Base-by-base conservation (phyloP, 2,888 invertebrate species). In the Cylloceria caligata region DNA sequence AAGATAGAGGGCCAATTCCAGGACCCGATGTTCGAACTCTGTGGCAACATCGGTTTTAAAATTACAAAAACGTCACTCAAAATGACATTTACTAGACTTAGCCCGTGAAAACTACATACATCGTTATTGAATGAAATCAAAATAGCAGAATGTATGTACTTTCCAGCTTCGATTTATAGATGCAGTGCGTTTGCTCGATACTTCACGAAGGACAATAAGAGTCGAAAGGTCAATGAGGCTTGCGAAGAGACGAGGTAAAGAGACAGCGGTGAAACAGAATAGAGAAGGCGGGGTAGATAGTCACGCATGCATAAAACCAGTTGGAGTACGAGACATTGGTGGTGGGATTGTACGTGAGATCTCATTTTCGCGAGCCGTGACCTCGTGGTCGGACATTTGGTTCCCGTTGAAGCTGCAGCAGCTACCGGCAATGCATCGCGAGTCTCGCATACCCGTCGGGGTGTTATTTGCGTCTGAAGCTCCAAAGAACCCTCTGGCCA, bases 281-380 rank as follows among this genome's bases (percentile, higher is more conserved):
- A 34, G 6, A 34, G 36, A 19, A 16, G 30, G n/a, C 16, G 57
- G 30, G 30, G 30, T n/a, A 30, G 30, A 57, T 57, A 57, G 57
- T 57, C 57, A n/a, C 30, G 57, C 30, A 60, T 9, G 36, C 9
- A 60, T 34, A 60, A 60, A 60, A 34, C 60, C 60, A 30, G 60
- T 6, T 34, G 36, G 36, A 34, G 60, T 60, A 30, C 19, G 60
- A 57, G 60, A 60, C 60, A 60, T 60, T 60, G 60, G 60, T 19
- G 60, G 60, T 34, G 19, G 36, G 34, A 60, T 60, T 60, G 60
- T 6, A 60, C 60, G 60, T 34, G 60, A 16, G 34, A 4, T 19
- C 60, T 60, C 60, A 60, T 60, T 60, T 60, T 60, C 60, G 36
- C 60, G 30, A 60, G 60, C 60, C 60, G 60, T 34, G 60, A 60